phyloP scores from a whole-genome alignment of 2,113 vertebrate species.

The Tauraco erythrolophus region DNA sequence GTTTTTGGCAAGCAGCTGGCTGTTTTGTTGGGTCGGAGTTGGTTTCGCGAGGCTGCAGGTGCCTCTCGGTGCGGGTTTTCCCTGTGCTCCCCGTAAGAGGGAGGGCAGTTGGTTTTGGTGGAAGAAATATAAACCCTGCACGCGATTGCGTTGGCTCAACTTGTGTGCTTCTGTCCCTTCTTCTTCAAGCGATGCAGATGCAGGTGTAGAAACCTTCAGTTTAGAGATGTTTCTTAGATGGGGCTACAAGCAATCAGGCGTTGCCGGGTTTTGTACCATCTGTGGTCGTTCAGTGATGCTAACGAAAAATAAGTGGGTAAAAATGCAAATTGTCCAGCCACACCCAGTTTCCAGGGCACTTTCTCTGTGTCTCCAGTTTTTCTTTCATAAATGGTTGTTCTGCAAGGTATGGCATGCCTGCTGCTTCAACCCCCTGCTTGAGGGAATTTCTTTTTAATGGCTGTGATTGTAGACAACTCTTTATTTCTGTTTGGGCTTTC shows the following conservation, averaged over 20 bases:
- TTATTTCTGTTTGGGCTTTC: neutral
- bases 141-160: neutral
- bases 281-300: neutral
- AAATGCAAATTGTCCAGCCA: neutral
- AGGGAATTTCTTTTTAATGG: neutral
- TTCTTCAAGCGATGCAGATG: neutral
- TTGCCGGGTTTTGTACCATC: fast-evolving
- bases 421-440: neutral
- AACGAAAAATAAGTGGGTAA: neutral
- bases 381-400: neutral
- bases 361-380: neutral
- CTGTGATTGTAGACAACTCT: neutral
- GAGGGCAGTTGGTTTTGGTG: neutral
- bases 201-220: neutral
- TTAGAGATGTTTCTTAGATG: neutral
- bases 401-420: fast-evolving
- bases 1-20: neutral
- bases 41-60: neutral
- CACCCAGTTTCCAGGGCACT: slow-evolving; percentile 37
- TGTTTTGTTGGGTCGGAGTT: neutral
- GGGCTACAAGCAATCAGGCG: fast-evolving
- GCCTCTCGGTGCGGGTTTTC: neutral
- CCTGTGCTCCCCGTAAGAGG: neutral
- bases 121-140: neutral
- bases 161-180: neutral